Percentiles rank a stretch among this genome's conserved stretches.
Conservation (phyloP, 2,113 vertebrate species). For the Perca flavescens region DNA sequence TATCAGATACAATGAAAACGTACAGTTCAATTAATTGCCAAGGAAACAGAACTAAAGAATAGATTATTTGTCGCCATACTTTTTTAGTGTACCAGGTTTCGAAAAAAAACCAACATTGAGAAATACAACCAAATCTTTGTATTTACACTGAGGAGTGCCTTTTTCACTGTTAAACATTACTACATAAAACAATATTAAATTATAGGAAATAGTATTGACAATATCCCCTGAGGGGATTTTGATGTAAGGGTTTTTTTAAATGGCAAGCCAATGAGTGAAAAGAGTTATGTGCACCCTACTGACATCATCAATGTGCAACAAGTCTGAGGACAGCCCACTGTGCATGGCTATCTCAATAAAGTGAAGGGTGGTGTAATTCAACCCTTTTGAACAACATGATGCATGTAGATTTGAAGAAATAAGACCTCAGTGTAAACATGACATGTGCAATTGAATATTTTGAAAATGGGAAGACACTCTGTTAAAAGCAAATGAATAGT, state of each 20-base stretch:
- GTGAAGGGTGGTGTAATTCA: background rate
- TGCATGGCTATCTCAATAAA: background rate
- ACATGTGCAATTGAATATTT: background rate
- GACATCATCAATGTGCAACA: conserved; percentile 38
- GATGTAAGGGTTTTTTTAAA: background rate
- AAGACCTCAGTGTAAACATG: conserved; percentile 23
- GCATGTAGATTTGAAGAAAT: conserved; percentile 3
- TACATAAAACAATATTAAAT: background rate
- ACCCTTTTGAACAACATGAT: background rate
- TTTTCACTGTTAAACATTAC: conserved; percentile 9
- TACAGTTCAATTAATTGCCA: conserved; percentile 34
- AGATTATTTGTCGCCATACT: conserved; percentile 15
- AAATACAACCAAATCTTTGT: conserved; percentile 47
- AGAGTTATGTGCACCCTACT: background rate
- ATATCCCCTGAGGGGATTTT: background rate
- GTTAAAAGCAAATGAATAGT: background rate
- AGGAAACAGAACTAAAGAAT: conserved; percentile 36
- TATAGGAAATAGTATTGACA: background rate
- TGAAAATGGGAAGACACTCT: conserved; percentile 8
- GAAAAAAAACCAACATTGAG: conserved; percentile 20
- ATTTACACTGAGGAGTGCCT: conserved; percentile 46
- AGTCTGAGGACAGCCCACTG: conserved; percentile 6
- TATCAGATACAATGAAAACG: conserved; percentile 52
- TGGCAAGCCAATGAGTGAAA: background rate
- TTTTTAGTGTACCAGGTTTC: conserved; percentile 31